Conservation (phyloP, 2,888 invertebrate genomes). For the Lithosia quadra region DNA sequence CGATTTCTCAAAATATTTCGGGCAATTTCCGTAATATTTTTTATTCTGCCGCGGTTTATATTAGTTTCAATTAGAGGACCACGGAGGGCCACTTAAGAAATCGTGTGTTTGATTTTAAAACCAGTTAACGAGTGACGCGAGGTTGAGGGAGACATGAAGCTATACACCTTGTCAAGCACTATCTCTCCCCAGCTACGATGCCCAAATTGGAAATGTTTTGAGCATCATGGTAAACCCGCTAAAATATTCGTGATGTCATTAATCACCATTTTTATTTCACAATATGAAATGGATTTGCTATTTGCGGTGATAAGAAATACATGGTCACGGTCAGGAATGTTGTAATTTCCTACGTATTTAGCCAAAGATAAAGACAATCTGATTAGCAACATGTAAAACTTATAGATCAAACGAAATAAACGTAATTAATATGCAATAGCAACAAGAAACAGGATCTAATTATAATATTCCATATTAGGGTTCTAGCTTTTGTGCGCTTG, state of each 20-base stretch:
- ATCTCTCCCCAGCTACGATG: too few species aligned
- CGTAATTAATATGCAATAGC: background rate
- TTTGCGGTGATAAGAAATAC: background rate
- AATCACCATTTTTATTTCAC: background rate
- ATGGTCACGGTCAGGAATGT: conserved; percentile 8
- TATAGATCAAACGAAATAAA: background rate
- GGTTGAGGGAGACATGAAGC: too few species aligned
- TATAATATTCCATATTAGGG: too few species aligned
- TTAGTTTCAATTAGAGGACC: background rate
- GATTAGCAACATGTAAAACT: background rate
- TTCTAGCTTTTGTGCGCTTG: too few species aligned
- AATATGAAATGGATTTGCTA: conserved; percentile 7
- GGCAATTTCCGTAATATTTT: background rate
- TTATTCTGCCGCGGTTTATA: background rate
- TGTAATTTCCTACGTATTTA: background rate
- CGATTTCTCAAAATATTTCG: background rate
- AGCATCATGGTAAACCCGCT: too few species aligned
- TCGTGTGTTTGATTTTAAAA: too few species aligned
- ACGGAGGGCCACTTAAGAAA: too few species aligned
- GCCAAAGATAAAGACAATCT: background rate
- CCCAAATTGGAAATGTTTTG: too few species aligned
- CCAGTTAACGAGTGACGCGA: too few species aligned
- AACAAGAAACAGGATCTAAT: too few species aligned
- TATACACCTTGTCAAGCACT: too few species aligned
- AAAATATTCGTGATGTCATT: background rate